phyloP scores from a whole-genome alignment of 2,888 invertebrate species.

The Campoplex nolae region DNA sequence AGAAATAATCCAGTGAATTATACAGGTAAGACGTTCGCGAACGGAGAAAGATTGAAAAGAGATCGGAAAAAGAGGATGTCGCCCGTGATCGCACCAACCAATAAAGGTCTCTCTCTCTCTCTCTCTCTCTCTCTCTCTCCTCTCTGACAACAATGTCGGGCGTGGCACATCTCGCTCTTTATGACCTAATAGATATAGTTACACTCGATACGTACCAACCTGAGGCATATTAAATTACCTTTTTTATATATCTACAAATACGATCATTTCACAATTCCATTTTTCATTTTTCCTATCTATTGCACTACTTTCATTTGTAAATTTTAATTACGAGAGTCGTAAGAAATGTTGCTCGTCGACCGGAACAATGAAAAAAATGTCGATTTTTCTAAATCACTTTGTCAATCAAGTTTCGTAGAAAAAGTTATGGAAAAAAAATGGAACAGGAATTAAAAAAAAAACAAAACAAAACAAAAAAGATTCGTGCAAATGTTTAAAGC shows the following conservation, averaged over 20 bases:
- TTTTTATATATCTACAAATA: not conserved
- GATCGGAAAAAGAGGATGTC: constrained; percentile 56
- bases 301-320: not conserved
- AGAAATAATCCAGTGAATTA: constrained; percentile 54
- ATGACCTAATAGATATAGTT: constrained; percentile 15
- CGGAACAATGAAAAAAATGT: not conserved
- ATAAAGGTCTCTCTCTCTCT: not conserved
- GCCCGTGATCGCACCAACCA: constrained; percentile 48
- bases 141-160: constrained; percentile 68
- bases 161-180: constrained; percentile 54
- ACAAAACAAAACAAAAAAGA: not conserved
- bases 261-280: not conserved
- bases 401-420: no score
- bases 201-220: not conserved
- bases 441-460: no score
- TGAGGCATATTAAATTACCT: not conserved
- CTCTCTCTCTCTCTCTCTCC: constrained; percentile 5
- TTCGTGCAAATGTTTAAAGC: not conserved
- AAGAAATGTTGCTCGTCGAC: not conserved
- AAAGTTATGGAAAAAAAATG: not conserved
- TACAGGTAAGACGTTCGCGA: constrained; percentile 42
- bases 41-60: constrained; percentile 45
- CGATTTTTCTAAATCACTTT: no score
- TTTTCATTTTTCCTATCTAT: not conserved
- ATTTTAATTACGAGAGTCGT: not conserved